phyloP scores from a whole-genome alignment of 2,797 vertebrate species.

The Sphaeramia orbicularis region DNA sequence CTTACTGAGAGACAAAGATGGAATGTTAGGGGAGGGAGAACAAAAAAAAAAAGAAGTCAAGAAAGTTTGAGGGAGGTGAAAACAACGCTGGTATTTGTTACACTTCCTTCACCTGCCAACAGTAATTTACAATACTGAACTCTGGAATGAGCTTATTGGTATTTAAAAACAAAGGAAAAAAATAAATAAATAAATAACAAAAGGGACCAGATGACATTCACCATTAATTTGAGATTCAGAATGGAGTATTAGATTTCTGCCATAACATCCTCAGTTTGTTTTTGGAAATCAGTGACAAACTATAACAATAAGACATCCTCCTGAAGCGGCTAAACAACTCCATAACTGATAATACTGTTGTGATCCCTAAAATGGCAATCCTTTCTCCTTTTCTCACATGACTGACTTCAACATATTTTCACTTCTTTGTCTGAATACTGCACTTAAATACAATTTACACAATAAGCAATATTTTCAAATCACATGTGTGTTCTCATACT shows the following conservation, averaged over 20 bases:
- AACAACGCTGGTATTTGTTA: constrained; percentile 36
- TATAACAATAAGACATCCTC: constrained; percentile 28
- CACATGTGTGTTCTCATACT: no score
- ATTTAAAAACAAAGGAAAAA: no score
- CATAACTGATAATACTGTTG: no score
- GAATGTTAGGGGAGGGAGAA: constrained; percentile 14
- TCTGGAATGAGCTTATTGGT: constrained; percentile 23
- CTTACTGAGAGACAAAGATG: constrained; percentile 58
- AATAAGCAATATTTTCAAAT: no score
- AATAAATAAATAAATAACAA: constrained; percentile 18
- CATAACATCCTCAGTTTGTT: constrained; percentile 11
- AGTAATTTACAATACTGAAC: constrained; percentile 35
- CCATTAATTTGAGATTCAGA: constrained; percentile 35
- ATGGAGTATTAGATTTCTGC: no score
- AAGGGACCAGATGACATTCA: constrained; percentile 13
- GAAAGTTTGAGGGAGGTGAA: constrained; percentile 38
- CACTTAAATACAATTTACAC: no score
- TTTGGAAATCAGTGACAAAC: constrained; percentile 8
- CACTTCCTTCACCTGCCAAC: constrained; percentile 20
- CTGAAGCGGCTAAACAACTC: no score
- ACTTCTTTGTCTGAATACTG: no score
- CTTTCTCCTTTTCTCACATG: no score
- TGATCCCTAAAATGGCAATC: no score
- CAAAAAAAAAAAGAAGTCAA: constrained; percentile 14
- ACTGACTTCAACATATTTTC: no score